phyloP scores from a whole-genome alignment of 1,140 invertebrate species.

The Aphelinus certus region DNA sequence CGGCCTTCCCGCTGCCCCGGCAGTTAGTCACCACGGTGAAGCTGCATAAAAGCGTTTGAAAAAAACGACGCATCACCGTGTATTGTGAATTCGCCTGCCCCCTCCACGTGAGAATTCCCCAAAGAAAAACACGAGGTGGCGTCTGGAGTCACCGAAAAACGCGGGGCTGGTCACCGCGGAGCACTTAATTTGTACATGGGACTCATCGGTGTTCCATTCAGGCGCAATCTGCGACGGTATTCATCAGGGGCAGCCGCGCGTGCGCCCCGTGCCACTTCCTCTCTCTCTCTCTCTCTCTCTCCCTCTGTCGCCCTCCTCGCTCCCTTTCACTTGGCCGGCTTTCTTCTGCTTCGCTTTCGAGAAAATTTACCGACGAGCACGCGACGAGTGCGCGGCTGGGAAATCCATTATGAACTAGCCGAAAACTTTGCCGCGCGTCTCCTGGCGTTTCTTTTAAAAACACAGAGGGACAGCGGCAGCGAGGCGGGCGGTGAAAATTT shows the following conservation, averaged over 20 bases:
- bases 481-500: neutral
- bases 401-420: constrained; percentile 23
- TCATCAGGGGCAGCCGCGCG: neutral
- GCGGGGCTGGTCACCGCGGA: constrained; percentile 1
- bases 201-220: constrained; percentile 27
- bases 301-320: neutral
- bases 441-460: constrained; percentile 11
- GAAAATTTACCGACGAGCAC: constrained; percentile 7
- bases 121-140: constrained; percentile 11
- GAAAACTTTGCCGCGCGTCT: neutral
- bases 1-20: too few species aligned
- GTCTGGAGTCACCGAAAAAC: neutral
- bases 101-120: too few species aligned
- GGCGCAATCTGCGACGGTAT: constrained; percentile 26
- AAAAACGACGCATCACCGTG: neutral
- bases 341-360: neutral
- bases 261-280: neutral
- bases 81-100: too few species aligned
- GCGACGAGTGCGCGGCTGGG: neutral
- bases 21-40: too few species aligned
- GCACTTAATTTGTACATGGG: constrained; percentile 35
- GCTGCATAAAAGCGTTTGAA: neutral
- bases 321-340: neutral
- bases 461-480: too few species aligned
- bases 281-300: neutral